phyloP scores from a whole-genome alignment of 2,797 vertebrate genomes.

The Centroberyx gerrardi region DNA sequence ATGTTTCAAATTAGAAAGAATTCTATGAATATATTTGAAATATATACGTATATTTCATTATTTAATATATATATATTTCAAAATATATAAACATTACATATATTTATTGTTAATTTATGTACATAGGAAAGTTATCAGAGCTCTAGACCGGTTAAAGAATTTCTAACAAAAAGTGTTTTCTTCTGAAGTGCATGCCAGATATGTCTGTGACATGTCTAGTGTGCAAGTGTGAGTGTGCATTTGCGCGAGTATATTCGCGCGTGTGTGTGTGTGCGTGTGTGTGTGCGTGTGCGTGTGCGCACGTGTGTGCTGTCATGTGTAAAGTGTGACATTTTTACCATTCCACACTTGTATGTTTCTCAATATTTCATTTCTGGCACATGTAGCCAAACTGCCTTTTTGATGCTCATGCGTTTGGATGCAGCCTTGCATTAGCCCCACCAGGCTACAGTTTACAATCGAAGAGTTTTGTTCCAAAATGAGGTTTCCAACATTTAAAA shows the following conservation, averaged over 20 bases:
- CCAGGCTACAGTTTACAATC: constrained; percentile 78
- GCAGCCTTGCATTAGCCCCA: constrained; percentile 77
- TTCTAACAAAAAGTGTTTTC: constrained; percentile 83
- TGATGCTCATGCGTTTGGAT: constrained; percentile 75
- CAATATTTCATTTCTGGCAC: constrained; percentile 73
- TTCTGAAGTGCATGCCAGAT: constrained; percentile 83
- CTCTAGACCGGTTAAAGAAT: constrained; percentile 82
- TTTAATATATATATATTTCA: constrained; percentile 84
- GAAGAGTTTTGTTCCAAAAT: constrained; percentile 75
- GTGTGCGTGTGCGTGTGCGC: constrained; percentile 1
- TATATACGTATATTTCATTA: constrained; percentile 87
- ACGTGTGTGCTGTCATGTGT: constrained; percentile 46
- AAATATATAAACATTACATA: constrained; percentile 84
- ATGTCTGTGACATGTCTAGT: constrained; percentile 88
- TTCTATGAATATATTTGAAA: constrained; percentile 87
- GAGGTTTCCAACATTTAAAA: constrained; percentile 56
- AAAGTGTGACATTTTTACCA: constrained; percentile 79
- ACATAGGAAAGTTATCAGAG: constrained; percentile 85
- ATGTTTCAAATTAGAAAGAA: constrained; percentile 84
- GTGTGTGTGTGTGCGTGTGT: constrained; percentile 42
- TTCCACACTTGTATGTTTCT: constrained; percentile 76
- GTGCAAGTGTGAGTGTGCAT: constrained; percentile 76
- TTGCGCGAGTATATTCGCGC: constrained; percentile 70
- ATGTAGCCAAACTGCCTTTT: constrained; percentile 85
- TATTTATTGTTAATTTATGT: constrained; percentile 90